A percentile compares a stretch with the other conserved stretches of the same genome.
These are phyloP conservation scores for Ivindomyrus marchei DNA, from an alignment of 2,113 vertebrate genomes.

Conservation along the genomic window DNA sequence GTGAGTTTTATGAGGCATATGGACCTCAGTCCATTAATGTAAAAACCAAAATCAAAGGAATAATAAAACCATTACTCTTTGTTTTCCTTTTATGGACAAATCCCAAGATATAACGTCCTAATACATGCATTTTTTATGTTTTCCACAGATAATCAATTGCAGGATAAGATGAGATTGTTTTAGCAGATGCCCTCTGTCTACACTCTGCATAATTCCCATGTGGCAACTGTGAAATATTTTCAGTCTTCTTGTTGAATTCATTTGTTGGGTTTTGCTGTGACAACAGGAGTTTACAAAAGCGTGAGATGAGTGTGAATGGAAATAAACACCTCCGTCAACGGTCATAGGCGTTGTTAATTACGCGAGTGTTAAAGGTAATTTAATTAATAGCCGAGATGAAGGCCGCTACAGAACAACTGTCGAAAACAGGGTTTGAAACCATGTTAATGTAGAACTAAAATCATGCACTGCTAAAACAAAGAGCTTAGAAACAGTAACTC, in stretches of 20 bases:
- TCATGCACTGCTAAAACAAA: neutral
- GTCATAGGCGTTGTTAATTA: neutral
- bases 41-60: neutral
- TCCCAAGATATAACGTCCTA: neutral
- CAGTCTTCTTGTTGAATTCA: neutral
- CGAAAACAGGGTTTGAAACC: neutral
- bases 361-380: neutral
- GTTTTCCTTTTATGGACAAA: conserved; percentile 1
- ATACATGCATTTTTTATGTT: neutral
- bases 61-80: neutral
- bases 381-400: neutral
- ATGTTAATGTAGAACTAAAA: neutral
- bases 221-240: neutral
- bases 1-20: neutral
- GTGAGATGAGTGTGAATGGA: neutral
- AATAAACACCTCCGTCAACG: neutral
- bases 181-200: neutral
- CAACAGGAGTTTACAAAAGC: neutral
- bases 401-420: neutral
- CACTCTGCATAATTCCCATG: neutral
- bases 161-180: neutral
- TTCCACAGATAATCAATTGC: neutral
- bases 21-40: neutral
- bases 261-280: neutral
- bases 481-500: neutral